A percentile compares a stretch with the other conserved stretches of the same genome.
Evolutionary conservation across 2,113 vertebrate species (phyloP).

Genomic region (Eptesicus fuscus): DNA sequence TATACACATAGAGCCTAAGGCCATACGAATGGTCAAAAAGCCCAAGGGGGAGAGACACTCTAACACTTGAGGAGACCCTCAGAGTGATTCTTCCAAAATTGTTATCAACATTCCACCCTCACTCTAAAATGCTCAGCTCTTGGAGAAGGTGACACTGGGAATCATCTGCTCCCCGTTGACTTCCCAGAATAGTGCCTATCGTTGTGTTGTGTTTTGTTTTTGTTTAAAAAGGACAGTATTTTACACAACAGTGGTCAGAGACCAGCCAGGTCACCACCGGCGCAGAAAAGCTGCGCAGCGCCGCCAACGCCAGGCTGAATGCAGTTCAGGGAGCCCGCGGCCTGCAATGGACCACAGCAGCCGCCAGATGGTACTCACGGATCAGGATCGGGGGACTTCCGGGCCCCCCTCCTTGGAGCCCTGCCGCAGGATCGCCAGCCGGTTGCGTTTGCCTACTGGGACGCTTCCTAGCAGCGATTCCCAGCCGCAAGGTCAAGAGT

Average conservation of each 20-base stretch:
- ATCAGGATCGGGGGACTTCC: background rate
- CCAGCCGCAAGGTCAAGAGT: background rate
- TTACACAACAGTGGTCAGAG: background rate
- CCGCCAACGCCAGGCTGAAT: fast-evolving
- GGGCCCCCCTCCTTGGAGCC: too few species aligned
- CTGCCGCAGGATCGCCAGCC: fast-evolving
- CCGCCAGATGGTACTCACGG: background rate
- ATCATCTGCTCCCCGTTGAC: background rate
- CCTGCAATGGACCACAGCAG: background rate
- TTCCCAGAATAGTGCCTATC: background rate
- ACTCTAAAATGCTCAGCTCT: background rate
- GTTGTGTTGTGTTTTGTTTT: background rate
- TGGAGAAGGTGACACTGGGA: background rate
- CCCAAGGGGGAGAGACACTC: background rate
- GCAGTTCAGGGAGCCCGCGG: background rate
- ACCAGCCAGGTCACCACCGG: background rate
- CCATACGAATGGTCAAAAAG: background rate
- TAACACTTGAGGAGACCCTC: background rate
- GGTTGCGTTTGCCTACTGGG: fast-evolving
- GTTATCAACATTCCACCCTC: background rate
- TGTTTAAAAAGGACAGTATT: background rate
- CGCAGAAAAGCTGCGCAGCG: fast-evolving
- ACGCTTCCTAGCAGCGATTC: fast-evolving
- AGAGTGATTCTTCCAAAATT: background rate
- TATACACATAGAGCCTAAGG: background rate